These are phyloP conservation scores for Schizothorax lantsangensis DNA, from an alignment of 2,797 vertebrate genomes.

Conservation along the genomic window DNA sequence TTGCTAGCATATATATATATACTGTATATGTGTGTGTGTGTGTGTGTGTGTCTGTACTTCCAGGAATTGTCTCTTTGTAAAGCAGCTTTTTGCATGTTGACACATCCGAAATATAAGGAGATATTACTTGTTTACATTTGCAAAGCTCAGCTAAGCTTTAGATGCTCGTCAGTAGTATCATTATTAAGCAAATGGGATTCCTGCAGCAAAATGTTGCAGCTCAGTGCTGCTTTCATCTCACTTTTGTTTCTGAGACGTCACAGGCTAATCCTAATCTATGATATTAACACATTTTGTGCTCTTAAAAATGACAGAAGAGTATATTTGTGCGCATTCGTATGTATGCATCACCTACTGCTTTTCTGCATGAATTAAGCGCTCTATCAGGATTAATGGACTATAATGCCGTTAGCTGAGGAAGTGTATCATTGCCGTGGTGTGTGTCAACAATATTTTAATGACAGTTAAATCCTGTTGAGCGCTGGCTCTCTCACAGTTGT, in stretches of 20 bases:
- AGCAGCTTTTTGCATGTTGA: constrained; percentile 9
- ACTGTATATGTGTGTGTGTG: background rate
- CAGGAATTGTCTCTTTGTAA: background rate
- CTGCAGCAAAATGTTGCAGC: constrained; percentile 19
- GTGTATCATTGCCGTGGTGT: constrained; percentile 28
- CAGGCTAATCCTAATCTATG: constrained; percentile 53
- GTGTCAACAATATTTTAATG: constrained; percentile 40
- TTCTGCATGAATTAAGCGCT: constrained; percentile 26
- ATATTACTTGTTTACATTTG: constrained; percentile 34
- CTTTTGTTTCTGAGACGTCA: constrained; percentile 50
- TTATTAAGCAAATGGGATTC: constrained; percentile 57
- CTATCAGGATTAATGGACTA: constrained; percentile 46
- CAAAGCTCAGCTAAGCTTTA: constrained; percentile 49
- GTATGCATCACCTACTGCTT: constrained; percentile 13
- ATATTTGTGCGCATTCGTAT: constrained; percentile 20
- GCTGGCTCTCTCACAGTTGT: constrained; percentile 24
- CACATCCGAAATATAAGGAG: background rate
- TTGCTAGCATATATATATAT: background rate
- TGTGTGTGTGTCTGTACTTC: background rate
- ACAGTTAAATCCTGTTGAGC: constrained; percentile 27
- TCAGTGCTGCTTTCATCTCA: constrained; percentile 36
- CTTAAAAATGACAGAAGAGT: constrained; percentile 26
- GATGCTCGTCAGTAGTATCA: constrained; percentile 49
- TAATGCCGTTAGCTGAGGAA: constrained; percentile 45
- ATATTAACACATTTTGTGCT: constrained; percentile 46